Evolutionary conservation across 2,888 invertebrate genomes (phyloP), one percentile per base, ranked within the genome.

Genomic region (Protonemura montana): DNA sequence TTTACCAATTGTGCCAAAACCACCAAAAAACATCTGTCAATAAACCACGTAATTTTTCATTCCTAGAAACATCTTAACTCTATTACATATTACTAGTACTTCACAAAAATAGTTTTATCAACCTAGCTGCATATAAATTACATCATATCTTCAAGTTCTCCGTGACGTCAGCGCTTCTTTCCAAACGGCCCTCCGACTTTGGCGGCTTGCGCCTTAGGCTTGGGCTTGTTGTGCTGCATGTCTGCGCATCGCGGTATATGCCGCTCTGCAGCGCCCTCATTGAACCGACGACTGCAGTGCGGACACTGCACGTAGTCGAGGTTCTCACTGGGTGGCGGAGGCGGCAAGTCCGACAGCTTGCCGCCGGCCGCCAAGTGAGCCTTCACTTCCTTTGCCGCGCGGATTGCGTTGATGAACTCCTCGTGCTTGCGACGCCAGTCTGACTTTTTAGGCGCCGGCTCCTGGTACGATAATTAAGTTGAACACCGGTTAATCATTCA

Each of bases 391-490:
- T 97, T 98, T 1, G 99, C 99, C 7, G 97, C 96, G 77, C 98
- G 94, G 88, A 99, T 98, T 0, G 98, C 95, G 87, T 94, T 93
- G 88, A 99, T 97, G 91, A 99, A 99, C 89, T 98, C 97, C 90
- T 97, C 96, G 93, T 99, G 99, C 89, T 98, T 96, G 90, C 95
- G 94, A 2, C 98, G 93, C 99, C 99, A 99, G 92, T 95, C 96
- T 89, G 91, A 94, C 90, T 94, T 95, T 87, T 93, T 91, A 1
- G 91, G 88, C 10, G 88, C 78, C 86, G 81, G 29, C n/a, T 27
- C 81, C 81, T 81, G 30, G 28, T 81, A 30, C 21, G 21, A 28
- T 3, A 10, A 35, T 35, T 35, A 10, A 3, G 35, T 59, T 21
- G n/a, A n/a, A n/a, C n/a, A n/a, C n/a, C n/a, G n/a, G n/a, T n/a